These are phyloP conservation scores for Drosophila colorata DNA, from an alignment of 2,888 invertebrate species.

Conservation along the genomic window DNA sequence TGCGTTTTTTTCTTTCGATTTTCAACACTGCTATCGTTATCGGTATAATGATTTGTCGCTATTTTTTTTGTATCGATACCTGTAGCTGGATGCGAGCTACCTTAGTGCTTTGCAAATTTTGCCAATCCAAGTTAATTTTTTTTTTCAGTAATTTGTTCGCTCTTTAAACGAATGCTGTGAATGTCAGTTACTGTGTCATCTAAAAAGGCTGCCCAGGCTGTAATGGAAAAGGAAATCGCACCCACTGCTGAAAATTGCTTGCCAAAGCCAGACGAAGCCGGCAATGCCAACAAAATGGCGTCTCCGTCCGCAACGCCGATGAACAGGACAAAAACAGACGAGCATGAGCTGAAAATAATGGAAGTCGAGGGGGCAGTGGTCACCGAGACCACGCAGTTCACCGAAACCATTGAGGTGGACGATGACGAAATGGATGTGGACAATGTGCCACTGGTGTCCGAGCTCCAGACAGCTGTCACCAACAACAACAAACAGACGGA, in stretches of 20 bases:
- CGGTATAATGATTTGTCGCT: neutral
- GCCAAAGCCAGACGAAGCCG: conserved; percentile 35
- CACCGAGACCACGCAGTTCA: neutral
- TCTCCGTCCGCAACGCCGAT: conserved; percentile 19
- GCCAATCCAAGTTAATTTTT: neutral
- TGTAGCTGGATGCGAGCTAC: neutral
- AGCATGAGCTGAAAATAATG: conserved; percentile 64
- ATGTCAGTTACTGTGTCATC: no score
- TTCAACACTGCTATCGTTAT: neutral
- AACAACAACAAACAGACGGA: conserved; percentile 7
- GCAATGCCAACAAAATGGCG: conserved; percentile 69
- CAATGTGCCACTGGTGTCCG: conserved; percentile 13
- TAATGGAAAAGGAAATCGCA: conserved; percentile 22
- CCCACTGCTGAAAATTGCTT: neutral
- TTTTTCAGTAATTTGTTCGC: neutral
- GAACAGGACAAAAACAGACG: neutral
- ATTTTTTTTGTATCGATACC: conserved; percentile 15
- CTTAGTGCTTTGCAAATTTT: neutral
- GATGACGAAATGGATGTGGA: conserved; percentile 49
- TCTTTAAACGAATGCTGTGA: neutral
- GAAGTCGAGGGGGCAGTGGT: conserved; percentile 60
- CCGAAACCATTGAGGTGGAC: conserved; percentile 38
- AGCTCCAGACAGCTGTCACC: conserved; percentile 13
- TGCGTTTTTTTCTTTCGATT: no score
- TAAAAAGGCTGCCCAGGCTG: neutral